Evolutionary conservation across 2,888 invertebrate genomes (phyloP).

Genomic region (Polietes domitor): DNA sequence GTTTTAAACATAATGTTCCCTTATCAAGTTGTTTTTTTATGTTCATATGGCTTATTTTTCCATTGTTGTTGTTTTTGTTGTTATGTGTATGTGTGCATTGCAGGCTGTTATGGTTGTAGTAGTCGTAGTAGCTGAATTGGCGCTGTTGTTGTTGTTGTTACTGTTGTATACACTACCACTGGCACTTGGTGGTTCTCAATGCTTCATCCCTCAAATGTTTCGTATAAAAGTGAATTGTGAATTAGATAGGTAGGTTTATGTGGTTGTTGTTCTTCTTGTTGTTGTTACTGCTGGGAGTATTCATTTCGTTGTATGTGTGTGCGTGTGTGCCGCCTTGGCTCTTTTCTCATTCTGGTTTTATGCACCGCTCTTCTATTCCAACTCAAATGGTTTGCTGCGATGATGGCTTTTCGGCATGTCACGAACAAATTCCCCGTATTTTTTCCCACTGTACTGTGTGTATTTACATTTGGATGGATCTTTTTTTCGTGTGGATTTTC

Average conservation of each 20-base stretch:
- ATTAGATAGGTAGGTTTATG: conserved; percentile 30
- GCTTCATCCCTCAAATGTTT: conserved; percentile 59
- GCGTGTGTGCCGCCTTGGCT: background rate
- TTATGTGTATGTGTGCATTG: conserved; percentile 59
- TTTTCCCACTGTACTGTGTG: conserved; percentile 38
- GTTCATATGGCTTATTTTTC: conserved; percentile 34
- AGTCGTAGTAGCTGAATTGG: conserved; percentile 24
- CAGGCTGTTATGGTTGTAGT: conserved; percentile 48
- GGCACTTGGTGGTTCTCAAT: too few species aligned
- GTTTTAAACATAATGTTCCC: conserved; percentile 62
- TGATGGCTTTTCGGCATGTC: background rate
- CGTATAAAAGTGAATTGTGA: conserved; percentile 16
- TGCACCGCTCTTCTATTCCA: conserved; percentile 43
- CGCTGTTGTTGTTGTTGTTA: conserved; percentile 6
- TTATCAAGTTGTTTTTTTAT: conserved; percentile 56
- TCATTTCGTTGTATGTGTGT: conserved; percentile 36
- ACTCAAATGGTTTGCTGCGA: conserved; percentile 42
- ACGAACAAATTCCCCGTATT: conserved; percentile 59
- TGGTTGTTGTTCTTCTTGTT: conserved; percentile 2
- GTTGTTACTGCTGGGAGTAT: conserved; percentile 6
- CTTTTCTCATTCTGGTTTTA: conserved; percentile 23
- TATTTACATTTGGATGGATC: conserved; percentile 59
- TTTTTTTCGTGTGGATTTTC: conserved; percentile 11
- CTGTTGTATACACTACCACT: too few species aligned
- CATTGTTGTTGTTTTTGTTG: conserved; percentile 35